These are phyloP conservation scores for Callorhinus ursinus DNA, from an alignment of 2,113 vertebrate genomes.

Conservation along the genomic window DNA sequence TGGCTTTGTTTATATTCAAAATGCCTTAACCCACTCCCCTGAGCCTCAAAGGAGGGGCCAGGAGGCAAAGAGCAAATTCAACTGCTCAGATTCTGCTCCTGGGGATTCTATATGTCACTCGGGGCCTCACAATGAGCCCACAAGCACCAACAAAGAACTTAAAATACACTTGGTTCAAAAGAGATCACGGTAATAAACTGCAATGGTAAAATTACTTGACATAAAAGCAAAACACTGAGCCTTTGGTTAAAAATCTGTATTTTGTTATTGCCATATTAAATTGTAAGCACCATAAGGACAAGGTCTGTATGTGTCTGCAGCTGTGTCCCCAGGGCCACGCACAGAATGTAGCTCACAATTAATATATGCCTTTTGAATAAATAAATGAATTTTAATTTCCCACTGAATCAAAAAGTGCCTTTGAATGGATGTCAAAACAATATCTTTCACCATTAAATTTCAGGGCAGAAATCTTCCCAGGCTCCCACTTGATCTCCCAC, in stretches of 20 bases:
- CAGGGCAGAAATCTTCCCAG: background rate
- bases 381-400: background rate
- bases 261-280: constrained; percentile 5
- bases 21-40: background rate
- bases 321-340: background rate
- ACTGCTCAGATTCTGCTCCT: background rate
- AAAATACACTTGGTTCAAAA: constrained; percentile 15
- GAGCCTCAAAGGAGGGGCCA: background rate
- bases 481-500: background rate
- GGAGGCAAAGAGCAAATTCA: background rate
- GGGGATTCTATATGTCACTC: background rate
- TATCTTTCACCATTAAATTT: background rate
- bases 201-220: background rate
- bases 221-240: background rate
- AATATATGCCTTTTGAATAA: background rate
- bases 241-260: background rate
- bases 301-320: background rate
- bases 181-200: background rate
- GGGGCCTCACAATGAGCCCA: background rate
- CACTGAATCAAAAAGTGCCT: background rate
- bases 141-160: background rate
- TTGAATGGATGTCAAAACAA: background rate
- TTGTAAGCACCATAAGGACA: background rate
- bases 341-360: background rate
- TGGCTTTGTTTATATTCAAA: background rate